phyloP scores from a whole-genome alignment of 2,888 invertebrate species.

The Fissipunctia ypsillon region DNA sequence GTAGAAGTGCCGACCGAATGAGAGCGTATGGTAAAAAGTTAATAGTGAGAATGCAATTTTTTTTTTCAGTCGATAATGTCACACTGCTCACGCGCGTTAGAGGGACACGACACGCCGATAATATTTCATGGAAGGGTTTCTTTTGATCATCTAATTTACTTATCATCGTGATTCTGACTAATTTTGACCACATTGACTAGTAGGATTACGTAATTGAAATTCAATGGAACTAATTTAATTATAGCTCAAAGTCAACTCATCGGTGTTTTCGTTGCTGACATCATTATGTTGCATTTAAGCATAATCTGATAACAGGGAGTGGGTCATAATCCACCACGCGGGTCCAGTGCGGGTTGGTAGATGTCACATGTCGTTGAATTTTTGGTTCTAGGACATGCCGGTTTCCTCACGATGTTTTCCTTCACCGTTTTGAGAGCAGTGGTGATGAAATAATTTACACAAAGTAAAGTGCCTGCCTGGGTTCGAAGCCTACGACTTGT shows the following conservation, averaged over 20 bases:
- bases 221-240: constrained; percentile 37
- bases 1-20: background rate
- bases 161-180: background rate
- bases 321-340: too few species aligned
- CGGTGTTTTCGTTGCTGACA: constrained; percentile 6
- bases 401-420: too few species aligned
- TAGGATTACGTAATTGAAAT: constrained; percentile 1
- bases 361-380: too few species aligned
- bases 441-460: too few species aligned
- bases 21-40: background rate
- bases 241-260: constrained; percentile 23
- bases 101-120: background rate
- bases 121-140: too few species aligned
- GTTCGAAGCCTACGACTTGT: too few species aligned
- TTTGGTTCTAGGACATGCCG: too few species aligned
- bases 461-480: too few species aligned
- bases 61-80: background rate
- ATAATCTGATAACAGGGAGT: too few species aligned
- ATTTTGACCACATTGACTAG: background rate
- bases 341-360: too few species aligned
- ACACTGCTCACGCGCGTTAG: background rate
- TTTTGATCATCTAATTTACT: background rate
- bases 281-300: constrained; percentile 1
- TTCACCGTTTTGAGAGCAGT: too few species aligned
- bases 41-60: background rate